phyloP scores from a whole-genome alignment of 2,888 invertebrate species.

The Spialia ferax region DNA sequence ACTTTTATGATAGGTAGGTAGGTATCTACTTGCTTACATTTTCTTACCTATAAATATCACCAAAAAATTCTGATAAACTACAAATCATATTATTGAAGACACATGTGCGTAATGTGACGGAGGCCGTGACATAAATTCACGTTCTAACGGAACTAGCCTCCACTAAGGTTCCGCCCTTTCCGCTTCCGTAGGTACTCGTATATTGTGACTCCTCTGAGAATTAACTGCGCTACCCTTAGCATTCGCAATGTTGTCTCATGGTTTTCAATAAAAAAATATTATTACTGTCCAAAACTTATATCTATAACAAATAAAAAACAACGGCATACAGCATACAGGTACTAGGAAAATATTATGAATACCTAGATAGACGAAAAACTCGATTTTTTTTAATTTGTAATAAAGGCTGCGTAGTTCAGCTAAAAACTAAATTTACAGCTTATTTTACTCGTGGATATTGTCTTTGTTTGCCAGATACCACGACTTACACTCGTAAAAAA shows the following conservation, averaged over 20 bases:
- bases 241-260: conserved; percentile 21
- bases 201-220: conserved; percentile 48
- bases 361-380: no score
- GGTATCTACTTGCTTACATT: neutral
- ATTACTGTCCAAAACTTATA: no score
- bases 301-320: no score
- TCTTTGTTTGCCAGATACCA: no score
- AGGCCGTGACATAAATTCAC: conserved; percentile 61
- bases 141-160: conserved; percentile 61
- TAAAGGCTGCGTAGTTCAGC: no score
- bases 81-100: conserved; percentile 51
- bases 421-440: no score
- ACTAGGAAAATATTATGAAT: no score
- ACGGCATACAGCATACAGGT: no score
- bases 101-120: conserved; percentile 48
- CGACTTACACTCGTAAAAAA: no score
- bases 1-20: no score
- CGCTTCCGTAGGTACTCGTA: conserved; percentile 45
- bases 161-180: conserved; percentile 47
- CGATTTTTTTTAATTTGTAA: no score
- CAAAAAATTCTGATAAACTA: conserved; percentile 5
- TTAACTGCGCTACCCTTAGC: conserved; percentile 46
- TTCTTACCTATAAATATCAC: neutral
- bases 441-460: no score
- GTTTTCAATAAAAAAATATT: neutral